A percentile compares a stretch with the other conserved stretches of the same genome.
Evolutionary conservation across 2,888 invertebrate species (phyloP).

Genomic region (Luperina nickerlii): DNA sequence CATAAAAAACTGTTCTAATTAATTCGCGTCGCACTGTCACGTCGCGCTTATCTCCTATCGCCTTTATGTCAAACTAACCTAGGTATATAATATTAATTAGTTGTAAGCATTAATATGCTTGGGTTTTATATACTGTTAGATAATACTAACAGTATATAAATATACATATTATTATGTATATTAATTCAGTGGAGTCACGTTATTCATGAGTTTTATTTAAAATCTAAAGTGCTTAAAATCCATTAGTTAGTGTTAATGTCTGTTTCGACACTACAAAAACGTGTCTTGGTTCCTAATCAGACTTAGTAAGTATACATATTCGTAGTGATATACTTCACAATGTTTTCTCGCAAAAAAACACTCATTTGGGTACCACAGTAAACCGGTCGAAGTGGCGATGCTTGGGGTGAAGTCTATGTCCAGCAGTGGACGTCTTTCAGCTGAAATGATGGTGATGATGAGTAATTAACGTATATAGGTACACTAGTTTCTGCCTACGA

Average conservation of each 20-base stretch:
- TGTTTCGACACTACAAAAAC: constrained; percentile 4
- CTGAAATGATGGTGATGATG: too few relatives aligned
- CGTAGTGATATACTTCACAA: neutral
- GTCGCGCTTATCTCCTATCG: neutral
- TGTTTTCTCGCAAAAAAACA: neutral
- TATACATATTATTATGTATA: neutral
- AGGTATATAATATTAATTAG: neutral
- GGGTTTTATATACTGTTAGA: too few relatives aligned
- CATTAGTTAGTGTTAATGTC: neutral
- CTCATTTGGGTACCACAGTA: neutral
- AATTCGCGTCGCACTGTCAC: neutral
- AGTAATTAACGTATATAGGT: constrained; percentile 16
- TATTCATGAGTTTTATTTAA: constrained; percentile 3
- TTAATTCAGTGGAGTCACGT: neutral
- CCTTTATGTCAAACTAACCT: neutral
- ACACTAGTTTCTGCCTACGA: too few relatives aligned
- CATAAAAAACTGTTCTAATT: neutral
- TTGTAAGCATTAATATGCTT: too few relatives aligned
- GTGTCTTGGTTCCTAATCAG: constrained; percentile 3
- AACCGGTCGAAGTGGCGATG: too few relatives aligned
- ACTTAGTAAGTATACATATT: neutral
- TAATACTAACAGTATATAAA: neutral
- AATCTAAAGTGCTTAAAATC: constrained; percentile 4
- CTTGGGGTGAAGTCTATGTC: too few relatives aligned
- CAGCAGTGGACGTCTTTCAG: too few relatives aligned